phyloP scores from a whole-genome alignment of 2,797 vertebrate species.

The Picus viridis region DNA sequence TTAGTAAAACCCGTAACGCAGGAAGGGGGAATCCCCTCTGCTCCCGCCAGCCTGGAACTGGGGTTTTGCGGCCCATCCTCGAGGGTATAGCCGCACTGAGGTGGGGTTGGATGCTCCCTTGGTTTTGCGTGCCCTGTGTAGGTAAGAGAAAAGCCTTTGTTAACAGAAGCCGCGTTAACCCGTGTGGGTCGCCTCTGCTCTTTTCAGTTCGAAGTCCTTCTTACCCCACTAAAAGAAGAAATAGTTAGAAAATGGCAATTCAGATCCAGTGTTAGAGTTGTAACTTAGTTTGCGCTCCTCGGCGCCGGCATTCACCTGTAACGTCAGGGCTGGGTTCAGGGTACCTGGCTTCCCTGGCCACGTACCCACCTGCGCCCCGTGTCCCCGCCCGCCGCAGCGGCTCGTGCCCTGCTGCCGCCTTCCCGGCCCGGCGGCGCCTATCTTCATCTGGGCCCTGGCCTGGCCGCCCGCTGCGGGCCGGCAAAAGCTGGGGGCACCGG shows the following conservation, averaged over 20 bases:
- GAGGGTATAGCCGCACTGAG: too few relatives aligned
- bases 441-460: not conserved
- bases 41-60: not conserved
- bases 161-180: not conserved
- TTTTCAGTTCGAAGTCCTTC: not conserved
- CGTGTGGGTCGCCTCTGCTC: not conserved
- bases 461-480: accelerated
- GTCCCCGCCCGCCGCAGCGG: accelerated
- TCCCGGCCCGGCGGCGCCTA: not conserved
- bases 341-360: accelerated
- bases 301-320: accelerated
- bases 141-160: constrained; percentile 21
- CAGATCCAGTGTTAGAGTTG: accelerated
- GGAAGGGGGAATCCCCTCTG: not conserved
- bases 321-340: accelerated
- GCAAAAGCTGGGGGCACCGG: accelerated
- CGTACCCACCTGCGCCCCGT: accelerated
- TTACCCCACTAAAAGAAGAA: not conserved
- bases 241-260: not conserved
- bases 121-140: not conserved
- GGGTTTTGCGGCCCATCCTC: not conserved
- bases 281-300: not conserved
- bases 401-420: not conserved
- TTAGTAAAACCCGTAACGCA: accelerated
- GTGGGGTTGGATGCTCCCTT: not conserved